Conservation (phyloP, 2,888 invertebrate genomes). For the Plebejus melissa region DNA sequence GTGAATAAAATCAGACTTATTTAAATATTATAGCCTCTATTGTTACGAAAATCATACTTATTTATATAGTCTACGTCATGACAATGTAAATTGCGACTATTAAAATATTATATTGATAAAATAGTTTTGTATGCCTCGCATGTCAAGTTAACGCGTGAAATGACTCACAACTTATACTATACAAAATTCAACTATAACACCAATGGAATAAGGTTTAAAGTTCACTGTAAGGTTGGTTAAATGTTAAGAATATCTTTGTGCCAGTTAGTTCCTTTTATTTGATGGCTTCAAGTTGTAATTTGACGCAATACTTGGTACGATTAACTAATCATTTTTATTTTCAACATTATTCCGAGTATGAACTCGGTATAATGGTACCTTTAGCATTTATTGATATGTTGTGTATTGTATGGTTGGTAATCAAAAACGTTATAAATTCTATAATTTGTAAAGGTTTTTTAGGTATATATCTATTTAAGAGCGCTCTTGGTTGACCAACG, state of each 20-base stretch:
- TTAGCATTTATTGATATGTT: neutral
- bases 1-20: neutral
- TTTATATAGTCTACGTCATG: neutral
- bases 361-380: neutral
- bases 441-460: too few species aligned
- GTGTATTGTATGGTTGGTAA: neutral
- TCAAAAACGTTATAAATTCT: too few species aligned
- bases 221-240: neutral
- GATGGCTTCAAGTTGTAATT: neutral
- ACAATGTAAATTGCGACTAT: conserved; percentile 8
- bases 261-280: conserved; percentile 9
- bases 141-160: conserved; percentile 13
- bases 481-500: neutral
- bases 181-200: neutral
- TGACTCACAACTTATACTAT: neutral
- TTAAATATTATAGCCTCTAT: neutral
- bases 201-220: neutral
- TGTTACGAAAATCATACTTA: neutral
- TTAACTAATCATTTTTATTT: neutral
- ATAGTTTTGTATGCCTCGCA: neutral
- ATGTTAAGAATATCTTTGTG: neutral
- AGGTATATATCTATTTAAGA: too few species aligned
- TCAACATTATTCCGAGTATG: neutral
- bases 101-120: neutral
- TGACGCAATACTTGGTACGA: neutral